Conservation (phyloP, 2,888 invertebrate genomes). For the Aporophyla nigra region DNA sequence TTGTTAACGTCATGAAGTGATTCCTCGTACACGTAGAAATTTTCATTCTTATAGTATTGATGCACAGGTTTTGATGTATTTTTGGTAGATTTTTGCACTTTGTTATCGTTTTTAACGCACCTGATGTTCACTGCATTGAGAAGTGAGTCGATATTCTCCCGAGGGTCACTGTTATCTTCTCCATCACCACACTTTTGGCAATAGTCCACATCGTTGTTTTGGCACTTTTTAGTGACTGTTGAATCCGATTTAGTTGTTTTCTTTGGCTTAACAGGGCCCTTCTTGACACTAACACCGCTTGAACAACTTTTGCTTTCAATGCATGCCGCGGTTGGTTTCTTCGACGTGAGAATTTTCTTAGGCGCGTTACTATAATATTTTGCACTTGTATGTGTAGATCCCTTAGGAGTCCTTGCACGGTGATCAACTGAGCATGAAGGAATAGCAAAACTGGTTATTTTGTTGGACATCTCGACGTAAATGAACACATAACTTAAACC, state of each 20-base stretch:
- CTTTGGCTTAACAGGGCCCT: conserved; percentile 65
- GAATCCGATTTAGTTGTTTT: conserved; percentile 82
- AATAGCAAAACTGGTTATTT: conserved; percentile 49
- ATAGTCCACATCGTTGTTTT: conserved; percentile 58
- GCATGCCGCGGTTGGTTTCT: conserved; percentile 61
- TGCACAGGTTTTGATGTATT: conserved; percentile 68
- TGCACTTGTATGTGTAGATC: conserved; percentile 51
- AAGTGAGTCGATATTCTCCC: conserved; percentile 38
- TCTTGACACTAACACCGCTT: conserved; percentile 68
- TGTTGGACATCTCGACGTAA: conserved; percentile 47
- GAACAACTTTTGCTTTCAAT: conserved; percentile 77
- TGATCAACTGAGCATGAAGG: conserved; percentile 44
- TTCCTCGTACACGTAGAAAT: conserved; percentile 76
- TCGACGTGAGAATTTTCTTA: conserved; percentile 77
- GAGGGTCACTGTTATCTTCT: conserved; percentile 4
- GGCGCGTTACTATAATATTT: conserved; percentile 55
- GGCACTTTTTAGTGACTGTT: conserved; percentile 65
- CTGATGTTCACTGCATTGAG: conserved; percentile 50
- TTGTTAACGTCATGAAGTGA: conserved; percentile 72
- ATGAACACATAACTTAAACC: conserved; percentile 17
- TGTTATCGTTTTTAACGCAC: conserved; percentile 63
- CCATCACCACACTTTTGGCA: conserved; percentile 80
- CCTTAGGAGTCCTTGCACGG: conserved; percentile 47
- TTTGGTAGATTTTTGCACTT: conserved; percentile 38
- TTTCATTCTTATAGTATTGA: conserved; percentile 84